Percentiles rank a stretch among this genome's conserved stretches.
Conservation (phyloP, 2,797 vertebrate species). For the Muraenolepis orangiensis region DNA sequence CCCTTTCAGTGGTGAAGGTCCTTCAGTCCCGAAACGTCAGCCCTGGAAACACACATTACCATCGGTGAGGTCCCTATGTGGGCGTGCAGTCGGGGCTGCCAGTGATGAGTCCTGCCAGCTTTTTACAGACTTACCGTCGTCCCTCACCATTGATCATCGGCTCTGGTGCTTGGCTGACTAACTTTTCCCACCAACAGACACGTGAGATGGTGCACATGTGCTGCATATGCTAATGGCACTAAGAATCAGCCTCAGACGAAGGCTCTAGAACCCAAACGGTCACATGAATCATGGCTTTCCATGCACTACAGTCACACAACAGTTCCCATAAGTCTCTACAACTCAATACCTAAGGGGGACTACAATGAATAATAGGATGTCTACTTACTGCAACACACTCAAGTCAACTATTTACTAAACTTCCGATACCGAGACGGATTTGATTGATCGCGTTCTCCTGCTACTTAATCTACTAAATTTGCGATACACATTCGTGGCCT, state of each 20-base stretch:
- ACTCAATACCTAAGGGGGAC: background rate
- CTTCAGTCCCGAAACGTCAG: conserved; percentile 70
- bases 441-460: background rate
- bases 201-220: background rate
- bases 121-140: conserved; percentile 33
- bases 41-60: conserved; percentile 71
- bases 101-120: conserved; percentile 42
- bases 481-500: too few species aligned
- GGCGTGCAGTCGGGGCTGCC: conserved; percentile 57
- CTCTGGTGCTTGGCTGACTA: background rate
- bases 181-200: too few species aligned
- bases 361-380: background rate
- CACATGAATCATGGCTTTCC: background rate
- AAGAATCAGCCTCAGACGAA: background rate
- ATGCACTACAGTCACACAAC: background rate
- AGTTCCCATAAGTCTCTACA: too few species aligned
- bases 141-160: background rate
- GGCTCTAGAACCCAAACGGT: background rate
- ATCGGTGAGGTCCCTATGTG: conserved; percentile 58
- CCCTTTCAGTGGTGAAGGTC: conserved; percentile 31
- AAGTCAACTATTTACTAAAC: background rate
- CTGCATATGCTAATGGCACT: too few species aligned
- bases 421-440: background rate
- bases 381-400: background rate
- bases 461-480: background rate